Base-by-base conservation (phyloP, 2,888 invertebrate genomes). In the Thysanoteuthis rhombus region DNA sequence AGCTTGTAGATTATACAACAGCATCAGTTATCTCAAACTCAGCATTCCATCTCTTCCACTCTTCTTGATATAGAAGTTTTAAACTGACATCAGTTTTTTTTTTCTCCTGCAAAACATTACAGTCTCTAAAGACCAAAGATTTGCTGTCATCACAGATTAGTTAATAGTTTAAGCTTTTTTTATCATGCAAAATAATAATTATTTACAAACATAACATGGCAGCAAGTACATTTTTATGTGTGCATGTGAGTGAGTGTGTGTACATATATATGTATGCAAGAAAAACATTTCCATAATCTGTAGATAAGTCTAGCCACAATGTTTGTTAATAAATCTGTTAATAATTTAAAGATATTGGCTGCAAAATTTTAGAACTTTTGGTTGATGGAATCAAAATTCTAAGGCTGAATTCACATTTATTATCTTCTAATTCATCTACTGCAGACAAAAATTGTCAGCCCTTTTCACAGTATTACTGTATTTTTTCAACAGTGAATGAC, bases 271-370 rank as follows among this genome's bases (percentile, higher is more conserved):
- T 58, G 25, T 58, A n/a, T 75, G n/a, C 6, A n/a, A n/a, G n/a
- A 75, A 75, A n/a, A 75, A 75, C n/a, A 75, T 75, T 75, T 75
- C 25, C n/a, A 75, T 75, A 75, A 75, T 75, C 25, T 75, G 75
- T 75, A 75, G n/a, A 36, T 75, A 75, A 75, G 25, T 36, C 75
- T 75, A 75, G 75, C 75, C 75, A 75, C 75, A 75, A 75, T 75
- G 75, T 75, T 75, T 75, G n/a, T 75, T 75, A 75, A 75, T 75
- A 75, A 75, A 75, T 75, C 75, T 75, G n/a, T 75, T 75, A 75
- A 75, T 75, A 75, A 75, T 75, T 75, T 75, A 75, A 75, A 12
- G 75, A 75, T 36, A 75, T 75, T 75, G 75, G 75, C n/a, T 75
- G 75, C 75, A 75, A 75, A 75, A n/a, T n/a, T 75, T 75, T 75